Evolutionary conservation across 92 coral and sea anemone species (phyloP), one percentile per base, ranked within the genome.

Genomic region (Scolanthus callimorphus): DNA sequence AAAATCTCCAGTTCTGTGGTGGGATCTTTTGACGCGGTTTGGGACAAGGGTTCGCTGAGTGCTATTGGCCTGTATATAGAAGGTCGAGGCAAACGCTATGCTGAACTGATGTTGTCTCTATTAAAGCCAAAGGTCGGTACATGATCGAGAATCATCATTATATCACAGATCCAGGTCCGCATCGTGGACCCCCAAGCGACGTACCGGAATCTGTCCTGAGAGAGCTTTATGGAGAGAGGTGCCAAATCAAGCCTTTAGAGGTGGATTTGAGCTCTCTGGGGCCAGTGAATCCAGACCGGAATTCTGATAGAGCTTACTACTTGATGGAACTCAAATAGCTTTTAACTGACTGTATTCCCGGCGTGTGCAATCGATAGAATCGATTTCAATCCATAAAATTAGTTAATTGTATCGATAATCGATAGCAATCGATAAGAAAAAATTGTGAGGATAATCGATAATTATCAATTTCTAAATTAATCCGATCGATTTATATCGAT

Each of bases 21-120:
- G 1, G 85, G 79, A n/a, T 22, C 34, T n/a, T 76, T 86, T 69
- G 85, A 86, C 31, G 95, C 78, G 0, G 52, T 86, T 1, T 86
- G 95, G 95, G 95, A 78, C 24, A 54, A 89, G 38, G 82, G 76
- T 1, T 71, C 89, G 2, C 19, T 86, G 29, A 46, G 70, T 29
- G 82, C 95, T 11, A 61, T 85, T 39, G 76, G 69, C 17, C 78
- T 73, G 3, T 51, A 71, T 43, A 45, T 29, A 2, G 74, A 52
- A 0, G 57, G 60, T 26, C 68, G 76, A 27, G 89, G 83, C 25
- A 52, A 30, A 37, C 71, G 83, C 11, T 86, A 86, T 55, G 79
- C 78, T 20, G 53, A 68, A 12, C n/a, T 51, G 4, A 22, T 86
- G 49, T 29, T 48, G 25, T 54, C 85, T 19, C 55, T 86, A 29